A percentile compares a stretch with the other conserved stretches of the same genome.
phyloP scores from a whole-genome alignment of 2,797 vertebrate species.

The Cryptoblepharus egeriae region DNA sequence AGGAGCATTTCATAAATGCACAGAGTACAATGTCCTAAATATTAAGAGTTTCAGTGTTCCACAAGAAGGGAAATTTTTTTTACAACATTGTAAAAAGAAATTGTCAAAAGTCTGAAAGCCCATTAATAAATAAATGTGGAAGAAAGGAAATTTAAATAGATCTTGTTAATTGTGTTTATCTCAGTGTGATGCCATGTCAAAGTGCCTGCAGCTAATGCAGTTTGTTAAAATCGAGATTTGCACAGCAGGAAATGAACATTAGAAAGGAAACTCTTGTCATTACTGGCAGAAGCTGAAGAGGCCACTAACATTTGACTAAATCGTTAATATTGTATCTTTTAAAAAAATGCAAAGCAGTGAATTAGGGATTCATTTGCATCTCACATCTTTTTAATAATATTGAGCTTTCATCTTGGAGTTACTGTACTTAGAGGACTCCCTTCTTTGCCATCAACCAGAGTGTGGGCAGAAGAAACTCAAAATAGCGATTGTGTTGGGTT shows the following conservation, averaged over 20 bases:
- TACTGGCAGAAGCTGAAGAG: conserved; percentile 59
- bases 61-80: background rate
- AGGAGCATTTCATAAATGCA: background rate
- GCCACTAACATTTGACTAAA: conserved; percentile 63
- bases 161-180: conserved; percentile 78
- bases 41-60: background rate
- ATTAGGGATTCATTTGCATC: conserved; percentile 54
- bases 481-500: background rate
- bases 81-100: conserved; percentile 45
- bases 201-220: conserved; percentile 74
- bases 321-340: conserved; percentile 67
- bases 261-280: conserved; percentile 66
- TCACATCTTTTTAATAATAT: conserved; percentile 30
- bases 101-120: conserved; percentile 64
- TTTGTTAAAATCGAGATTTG: conserved; percentile 72
- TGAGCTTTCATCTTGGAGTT: conserved; percentile 20
- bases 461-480: background rate
- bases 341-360: conserved; percentile 38
- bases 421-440: background rate
- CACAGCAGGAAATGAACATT: conserved; percentile 69
- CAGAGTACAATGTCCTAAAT: background rate
- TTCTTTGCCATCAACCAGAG: background rate
- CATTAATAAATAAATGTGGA: conserved; percentile 72
- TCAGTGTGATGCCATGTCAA: conserved; percentile 74
- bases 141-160: conserved; percentile 68